Evolutionary conservation across 1,140 invertebrate genomes (phyloP).

Genomic region (Dermatophagoides farinae): DNA sequence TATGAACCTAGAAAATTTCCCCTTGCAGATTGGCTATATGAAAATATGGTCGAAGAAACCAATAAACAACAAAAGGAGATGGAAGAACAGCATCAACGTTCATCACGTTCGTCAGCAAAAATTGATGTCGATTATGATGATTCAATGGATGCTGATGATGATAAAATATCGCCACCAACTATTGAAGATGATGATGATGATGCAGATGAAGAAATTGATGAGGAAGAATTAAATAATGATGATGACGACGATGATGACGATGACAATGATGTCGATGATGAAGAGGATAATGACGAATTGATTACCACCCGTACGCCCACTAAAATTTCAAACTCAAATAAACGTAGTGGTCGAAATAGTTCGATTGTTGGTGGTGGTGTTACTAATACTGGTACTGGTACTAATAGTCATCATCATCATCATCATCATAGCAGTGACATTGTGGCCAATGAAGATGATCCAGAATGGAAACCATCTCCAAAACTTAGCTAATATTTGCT

Average conservation of each 20-base stretch:
- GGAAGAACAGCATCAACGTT: not conserved
- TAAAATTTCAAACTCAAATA: too few relatives aligned
- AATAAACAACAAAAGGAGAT: not conserved
- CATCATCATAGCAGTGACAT: not conserved
- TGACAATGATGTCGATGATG: not conserved
- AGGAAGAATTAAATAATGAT: not conserved
- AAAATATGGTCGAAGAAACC: slow-evolving; percentile 39
- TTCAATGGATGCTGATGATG: not conserved
- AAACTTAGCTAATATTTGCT: too few relatives aligned
- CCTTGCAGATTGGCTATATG: slow-evolving; percentile 42
- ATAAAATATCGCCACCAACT: not conserved
- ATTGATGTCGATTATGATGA: not conserved
- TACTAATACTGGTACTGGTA: not conserved
- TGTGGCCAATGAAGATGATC: not conserved
- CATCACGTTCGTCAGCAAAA: not conserved
- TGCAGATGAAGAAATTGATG: not conserved
- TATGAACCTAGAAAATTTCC: slow-evolving; percentile 54
- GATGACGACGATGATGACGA: not conserved
- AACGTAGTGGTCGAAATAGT: too few relatives aligned
- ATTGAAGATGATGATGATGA: not conserved
- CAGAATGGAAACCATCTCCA: not conserved
- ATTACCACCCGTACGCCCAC: too few relatives aligned
- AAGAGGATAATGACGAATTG: too few relatives aligned
- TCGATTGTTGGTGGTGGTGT: not conserved
- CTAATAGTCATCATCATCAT: not conserved